Base-by-base conservation (phyloP, 2,113 vertebrate genomes). In the Chloebia gouldiae region DNA sequence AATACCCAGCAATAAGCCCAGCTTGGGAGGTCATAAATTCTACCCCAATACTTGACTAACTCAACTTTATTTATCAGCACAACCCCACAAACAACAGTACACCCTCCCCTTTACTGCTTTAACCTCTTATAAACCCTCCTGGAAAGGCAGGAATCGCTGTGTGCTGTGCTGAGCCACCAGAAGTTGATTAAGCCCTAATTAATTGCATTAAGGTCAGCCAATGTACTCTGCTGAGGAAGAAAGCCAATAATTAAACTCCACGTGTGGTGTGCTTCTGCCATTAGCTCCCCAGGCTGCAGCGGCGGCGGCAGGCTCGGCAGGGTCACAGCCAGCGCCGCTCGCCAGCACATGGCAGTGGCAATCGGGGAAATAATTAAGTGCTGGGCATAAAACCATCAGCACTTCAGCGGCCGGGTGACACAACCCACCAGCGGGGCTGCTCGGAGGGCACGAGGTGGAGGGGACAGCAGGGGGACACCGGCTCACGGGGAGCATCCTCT, bases 131-230 rank as follows among this genome's bases (percentile, higher is more conserved):
- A 94, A 95, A 81, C 85, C 28, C 75, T 94, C 73, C 77, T 90
- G 82, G 79, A 90, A 90, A 92, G 85, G 76, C 92, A 94, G 88
- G 71, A 94, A 90, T 86, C 18, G 2, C 92, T 81, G 68, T 87
- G 71, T 75, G 91, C 93, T 76, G 64, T 59, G 81, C 90, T 72
- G 87, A 80, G 94, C 81, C 86, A 92, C 85, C 95, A 94, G 86
- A 96, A 96, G 95, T 96, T 96, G 96, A 96, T 97, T 97, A 97
- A 96, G 91, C 44, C 92, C 83, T 93, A 96, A 97, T 96, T 95
- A 96, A 96, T 88, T 95, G 87, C 94, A 93, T 96, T 96, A 96
- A 96, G 96, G 95, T 96, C 96, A 96, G 94, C 92, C 95, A 93
- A 95, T 90, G 94, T 91, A 94, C 95, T 96, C 90, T 80, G 96